Evolutionary conservation across 1,140 invertebrate genomes (phyloP).

Genomic region (Dendroctonus ponderosae): DNA sequence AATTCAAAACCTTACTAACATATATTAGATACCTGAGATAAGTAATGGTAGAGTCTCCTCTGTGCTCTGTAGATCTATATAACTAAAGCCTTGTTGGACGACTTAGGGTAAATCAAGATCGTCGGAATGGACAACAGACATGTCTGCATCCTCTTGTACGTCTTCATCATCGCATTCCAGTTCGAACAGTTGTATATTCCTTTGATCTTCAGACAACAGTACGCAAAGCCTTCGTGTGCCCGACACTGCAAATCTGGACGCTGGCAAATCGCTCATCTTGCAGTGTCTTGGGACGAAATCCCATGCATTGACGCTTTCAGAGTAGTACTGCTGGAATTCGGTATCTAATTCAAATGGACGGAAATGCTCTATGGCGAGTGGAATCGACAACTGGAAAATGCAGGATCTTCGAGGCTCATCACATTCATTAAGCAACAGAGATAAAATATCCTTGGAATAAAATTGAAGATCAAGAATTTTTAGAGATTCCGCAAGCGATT

Average conservation of each 20-base stretch:
- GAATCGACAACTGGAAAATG: conserved; percentile 67
- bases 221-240: conserved; percentile 85
- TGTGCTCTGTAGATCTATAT: no score
- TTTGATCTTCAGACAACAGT: conserved; percentile 73
- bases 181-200: conserved; percentile 83
- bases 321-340: conserved; percentile 52
- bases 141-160: conserved; percentile 70
- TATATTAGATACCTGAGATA: no score
- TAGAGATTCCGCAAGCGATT: conserved; percentile 50
- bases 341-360: conserved; percentile 42
- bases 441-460: conserved; percentile 76
- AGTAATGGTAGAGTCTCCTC: no score
- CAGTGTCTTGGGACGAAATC: conserved; percentile 48
- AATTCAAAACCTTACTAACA: no score
- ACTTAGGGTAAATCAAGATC: conserved; percentile 50
- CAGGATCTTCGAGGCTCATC: conserved; percentile 55
- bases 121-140: conserved; percentile 51
- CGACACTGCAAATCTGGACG: conserved; percentile 76
- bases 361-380: conserved; percentile 52
- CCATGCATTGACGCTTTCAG: conserved; percentile 30
- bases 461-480: conserved; percentile 66
- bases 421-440: conserved; percentile 67
- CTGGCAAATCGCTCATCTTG: conserved; percentile 71
- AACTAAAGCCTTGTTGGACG: no score
- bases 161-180: conserved; percentile 93